Conservation (phyloP, 1,140 invertebrate species). For the Fopius arisanus region DNA sequence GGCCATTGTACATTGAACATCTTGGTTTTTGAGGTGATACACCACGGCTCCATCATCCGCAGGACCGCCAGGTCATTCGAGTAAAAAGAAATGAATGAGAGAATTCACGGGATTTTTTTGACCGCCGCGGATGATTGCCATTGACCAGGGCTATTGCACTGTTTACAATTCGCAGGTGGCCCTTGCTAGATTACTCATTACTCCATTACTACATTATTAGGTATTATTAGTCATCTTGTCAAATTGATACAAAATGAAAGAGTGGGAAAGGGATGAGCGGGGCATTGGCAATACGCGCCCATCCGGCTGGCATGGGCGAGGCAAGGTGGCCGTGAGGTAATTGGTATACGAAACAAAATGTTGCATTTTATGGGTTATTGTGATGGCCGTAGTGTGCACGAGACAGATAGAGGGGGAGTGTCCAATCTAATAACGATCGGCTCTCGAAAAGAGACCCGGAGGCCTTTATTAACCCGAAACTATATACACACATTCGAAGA, state of each 20-base stretch:
- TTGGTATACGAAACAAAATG: constrained; percentile 60
- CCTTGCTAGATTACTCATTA: background rate
- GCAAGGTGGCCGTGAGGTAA: constrained; percentile 46
- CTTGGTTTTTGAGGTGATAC: background rate
- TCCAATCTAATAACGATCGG: constrained; percentile 64
- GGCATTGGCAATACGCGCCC: constrained; percentile 14
- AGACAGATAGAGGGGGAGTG: constrained; percentile 51
- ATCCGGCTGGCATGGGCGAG: constrained; percentile 26
- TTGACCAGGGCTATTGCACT: background rate
- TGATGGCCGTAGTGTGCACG: constrained; percentile 46
- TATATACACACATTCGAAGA: constrained; percentile 34
- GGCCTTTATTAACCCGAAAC: constrained; percentile 61
- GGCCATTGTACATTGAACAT: constrained; percentile 42
- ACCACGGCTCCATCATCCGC: background rate
- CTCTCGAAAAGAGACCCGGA: constrained; percentile 44
- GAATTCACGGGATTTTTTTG: background rate
- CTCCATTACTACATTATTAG: no score
- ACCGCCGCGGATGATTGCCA: background rate
- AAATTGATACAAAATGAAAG: background rate
- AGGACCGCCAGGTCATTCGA: background rate
- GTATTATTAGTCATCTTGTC: background rate
- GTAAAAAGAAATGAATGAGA: background rate
- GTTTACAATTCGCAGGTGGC: background rate
- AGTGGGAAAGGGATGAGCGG: background rate
- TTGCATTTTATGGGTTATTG: constrained; percentile 64